Evolutionary conservation across 2,888 invertebrate genomes (phyloP).

Genomic region (Pseudococcus viburni): DNA sequence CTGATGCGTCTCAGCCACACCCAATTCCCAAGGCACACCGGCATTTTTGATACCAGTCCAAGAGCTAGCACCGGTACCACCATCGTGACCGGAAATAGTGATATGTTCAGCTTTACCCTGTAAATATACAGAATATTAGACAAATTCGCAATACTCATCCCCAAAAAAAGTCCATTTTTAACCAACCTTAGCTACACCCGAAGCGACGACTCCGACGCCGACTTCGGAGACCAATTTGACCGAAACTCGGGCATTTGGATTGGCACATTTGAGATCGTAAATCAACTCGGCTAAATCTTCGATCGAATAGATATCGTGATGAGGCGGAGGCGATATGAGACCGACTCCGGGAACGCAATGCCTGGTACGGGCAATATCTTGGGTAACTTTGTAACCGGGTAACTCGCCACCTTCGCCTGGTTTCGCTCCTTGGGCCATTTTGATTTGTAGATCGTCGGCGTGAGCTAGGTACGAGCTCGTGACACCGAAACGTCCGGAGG

Average conservation of each 20-base stretch:
- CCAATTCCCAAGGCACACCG: conserved; percentile 98
- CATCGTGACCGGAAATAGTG: conserved; percentile 98
- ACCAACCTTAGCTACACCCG: conserved; percentile 94
- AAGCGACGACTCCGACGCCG: conserved; percentile 98
- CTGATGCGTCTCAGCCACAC: conserved; percentile 98
- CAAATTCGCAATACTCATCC: background rate
- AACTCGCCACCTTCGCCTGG: conserved; percentile 99
- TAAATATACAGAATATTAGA: conserved; percentile 19
- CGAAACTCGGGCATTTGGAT: conserved; percentile 94
- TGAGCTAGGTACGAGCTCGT: conserved; percentile 97
- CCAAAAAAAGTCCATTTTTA: background rate
- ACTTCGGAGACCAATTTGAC: conserved; percentile 99
- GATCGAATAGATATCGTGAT: conserved; percentile 99
- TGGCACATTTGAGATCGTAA: conserved; percentile 97
- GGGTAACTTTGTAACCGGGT: conserved; percentile 90
- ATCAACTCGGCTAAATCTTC: conserved; percentile 98
- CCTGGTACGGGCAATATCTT: conserved; percentile 94
- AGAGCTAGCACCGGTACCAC: conserved; percentile 98
- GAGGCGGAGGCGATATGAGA: conserved; percentile 98
- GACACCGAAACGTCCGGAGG: conserved; percentile 98
- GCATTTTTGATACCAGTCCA: conserved; percentile 99
- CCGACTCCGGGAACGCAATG: conserved; percentile 98
- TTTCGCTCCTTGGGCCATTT: conserved; percentile 99
- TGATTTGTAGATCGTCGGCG: conserved; percentile 98
- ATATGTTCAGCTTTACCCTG: conserved; percentile 98